Conservation (phyloP, 2,888 invertebrate species). For the Mamestra brassicae region DNA sequence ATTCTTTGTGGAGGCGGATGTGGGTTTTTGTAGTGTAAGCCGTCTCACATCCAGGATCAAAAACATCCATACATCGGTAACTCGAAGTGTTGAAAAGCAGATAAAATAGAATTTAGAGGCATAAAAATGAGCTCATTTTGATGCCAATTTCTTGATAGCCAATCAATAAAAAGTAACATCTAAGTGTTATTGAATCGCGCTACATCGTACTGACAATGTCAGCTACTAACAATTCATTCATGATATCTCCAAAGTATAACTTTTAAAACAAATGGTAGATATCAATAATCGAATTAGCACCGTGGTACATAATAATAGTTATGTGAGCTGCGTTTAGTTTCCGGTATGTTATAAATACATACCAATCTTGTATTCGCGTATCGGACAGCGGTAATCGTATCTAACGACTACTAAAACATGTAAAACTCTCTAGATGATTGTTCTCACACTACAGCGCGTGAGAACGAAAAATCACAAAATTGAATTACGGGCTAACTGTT, state of each 20-base stretch:
- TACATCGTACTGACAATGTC: constrained; percentile 30
- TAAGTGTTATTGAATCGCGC: constrained; percentile 28
- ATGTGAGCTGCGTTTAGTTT: constrained; percentile 65
- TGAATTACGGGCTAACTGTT: constrained; percentile 84
- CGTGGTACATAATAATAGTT: constrained; percentile 66
- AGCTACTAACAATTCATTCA: constrained; percentile 55
- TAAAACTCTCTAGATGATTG: constrained; percentile 78
- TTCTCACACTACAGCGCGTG: constrained; percentile 87
- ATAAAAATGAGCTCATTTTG: constrained; percentile 13
- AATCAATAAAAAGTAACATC: constrained; percentile 24
- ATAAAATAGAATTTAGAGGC: constrained; percentile 5
- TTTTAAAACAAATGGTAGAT: constrained; percentile 59
- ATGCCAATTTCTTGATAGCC: constrained; percentile 9
- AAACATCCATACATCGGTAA: constrained; percentile 10
- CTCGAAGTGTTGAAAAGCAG: constrained; percentile 12
- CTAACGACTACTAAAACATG: constrained; percentile 79
- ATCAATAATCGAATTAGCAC: constrained; percentile 67
- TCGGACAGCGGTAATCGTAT: constrained; percentile 79
- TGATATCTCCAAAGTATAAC: constrained; percentile 42
- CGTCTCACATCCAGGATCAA: constrained; percentile 35
- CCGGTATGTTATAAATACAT: constrained; percentile 72
- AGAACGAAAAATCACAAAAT: constrained; percentile 85
- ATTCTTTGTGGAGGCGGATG: constrained; percentile 82
- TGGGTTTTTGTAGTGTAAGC: constrained; percentile 64
- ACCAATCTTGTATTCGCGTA: constrained; percentile 80